Evolutionary conservation across 2,888 invertebrate species (phyloP), one percentile per base, ranked within the genome.

Genomic region (Macaria liturata): DNA sequence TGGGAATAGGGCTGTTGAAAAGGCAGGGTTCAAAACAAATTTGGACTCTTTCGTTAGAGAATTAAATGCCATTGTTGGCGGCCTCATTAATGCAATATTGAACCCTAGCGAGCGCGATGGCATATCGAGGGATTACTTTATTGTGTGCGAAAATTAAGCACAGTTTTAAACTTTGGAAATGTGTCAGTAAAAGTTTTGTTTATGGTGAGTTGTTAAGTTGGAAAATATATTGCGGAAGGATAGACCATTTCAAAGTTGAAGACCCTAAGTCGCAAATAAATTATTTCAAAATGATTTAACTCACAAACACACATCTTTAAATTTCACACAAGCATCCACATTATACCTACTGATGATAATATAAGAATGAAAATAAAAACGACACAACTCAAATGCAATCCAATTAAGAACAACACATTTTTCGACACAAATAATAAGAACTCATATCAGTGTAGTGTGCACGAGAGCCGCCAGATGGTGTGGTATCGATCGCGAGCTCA

Each of bases 11-110:
- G 64, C 45, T 53, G 45, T 61, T 46, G 57, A 50, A 59, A 69
- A 67, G 59, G 59, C 57, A 62, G 55, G 60, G 57, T 58, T 59
- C 54, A 64, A 34, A 49, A 43, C 52, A 47, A 61, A 59, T 78
- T 75, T 84, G 75, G 77, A 83, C 80, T 84, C 83, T 86, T 84
- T 86, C 82, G 78, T 78, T 80, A 76, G 70, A 78, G 86, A 86
- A 88, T 91, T 90, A 90, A 89, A 91, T 88, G 83, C 84, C 85
- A 91, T 91, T 90, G 90, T 91, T 84, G 79, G 69, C 70, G 71
- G 80, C 78, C 84, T 85, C 81, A 88, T 88, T 89, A 88, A 88
- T 87, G 87, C 84, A 88, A 90, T 88, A 87, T 85, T 84, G 87
- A 82, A 83, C 80, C 81, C 78, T 74, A 70, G 74, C 69, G 70